Conservation (phyloP, 2,888 invertebrate genomes). For the Elegia similella region DNA sequence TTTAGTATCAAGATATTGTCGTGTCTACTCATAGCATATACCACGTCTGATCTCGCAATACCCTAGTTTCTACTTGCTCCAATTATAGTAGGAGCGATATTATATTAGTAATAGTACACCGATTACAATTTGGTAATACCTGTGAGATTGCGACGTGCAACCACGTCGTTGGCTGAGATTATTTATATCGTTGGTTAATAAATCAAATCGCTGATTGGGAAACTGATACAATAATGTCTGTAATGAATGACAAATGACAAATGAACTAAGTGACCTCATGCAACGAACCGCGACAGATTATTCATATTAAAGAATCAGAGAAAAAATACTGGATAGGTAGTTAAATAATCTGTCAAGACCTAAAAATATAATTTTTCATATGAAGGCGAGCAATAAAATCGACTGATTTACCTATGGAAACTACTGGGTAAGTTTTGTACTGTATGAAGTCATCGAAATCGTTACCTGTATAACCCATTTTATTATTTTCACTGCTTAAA, state of each 20-base stretch:
- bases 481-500: too few species aligned
- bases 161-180: constrained; percentile 34
- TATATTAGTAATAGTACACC: constrained; percentile 27
- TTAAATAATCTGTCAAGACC: not conserved
- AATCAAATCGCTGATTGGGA: constrained; percentile 47
- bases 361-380: too few species aligned
- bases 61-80: constrained; percentile 22
- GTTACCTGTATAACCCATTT: not conserved
- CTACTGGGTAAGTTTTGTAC: too few species aligned
- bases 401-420: too few species aligned
- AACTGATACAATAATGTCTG: constrained; percentile 39
- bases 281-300: constrained; percentile 18
- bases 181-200: constrained; percentile 45
- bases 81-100: constrained; percentile 27
- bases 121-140: constrained; percentile 37
- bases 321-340: too few species aligned
- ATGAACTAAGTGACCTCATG: constrained; percentile 32
- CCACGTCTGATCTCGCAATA: constrained; percentile 20
- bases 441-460: too few species aligned
- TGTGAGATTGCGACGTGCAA: constrained; percentile 36
- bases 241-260: constrained; percentile 47
- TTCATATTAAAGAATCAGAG: too few species aligned
- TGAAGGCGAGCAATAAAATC: too few species aligned
- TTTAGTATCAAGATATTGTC: too few species aligned
- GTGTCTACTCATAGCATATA: too few species aligned